Percentiles rank a stretch among this genome's conserved stretches.
phyloP scores from a whole-genome alignment of 2,797 vertebrate genomes.

The Anableps anableps region DNA sequence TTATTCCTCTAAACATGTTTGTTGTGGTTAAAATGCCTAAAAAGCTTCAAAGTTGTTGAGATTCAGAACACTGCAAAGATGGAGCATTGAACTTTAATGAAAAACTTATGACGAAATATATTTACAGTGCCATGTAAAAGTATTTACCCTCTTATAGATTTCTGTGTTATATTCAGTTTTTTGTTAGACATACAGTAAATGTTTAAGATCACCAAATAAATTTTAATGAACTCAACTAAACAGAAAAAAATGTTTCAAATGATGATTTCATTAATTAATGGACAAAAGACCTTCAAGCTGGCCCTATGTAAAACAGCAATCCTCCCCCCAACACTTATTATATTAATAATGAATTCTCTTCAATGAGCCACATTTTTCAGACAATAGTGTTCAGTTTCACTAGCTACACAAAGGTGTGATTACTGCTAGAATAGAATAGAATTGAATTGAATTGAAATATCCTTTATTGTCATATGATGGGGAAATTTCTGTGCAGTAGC shows the following conservation, averaged over 20 bases:
- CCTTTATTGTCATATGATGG: too few relatives aligned
- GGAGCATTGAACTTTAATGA: not conserved
- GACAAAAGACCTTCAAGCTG: not conserved
- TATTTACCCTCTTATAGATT: not conserved
- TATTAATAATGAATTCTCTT: too few relatives aligned
- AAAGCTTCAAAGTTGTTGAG: not conserved
- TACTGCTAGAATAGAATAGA: too few relatives aligned
- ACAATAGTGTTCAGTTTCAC: too few relatives aligned
- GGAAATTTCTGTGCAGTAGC: too few relatives aligned
- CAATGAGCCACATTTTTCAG: too few relatives aligned
- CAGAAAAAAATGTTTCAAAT: not conserved
- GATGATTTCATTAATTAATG: not conserved
- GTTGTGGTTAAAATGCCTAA: not conserved
- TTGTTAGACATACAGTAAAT: not conserved
- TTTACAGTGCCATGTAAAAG: not conserved
- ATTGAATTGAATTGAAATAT: too few relatives aligned
- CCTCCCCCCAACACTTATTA: not conserved
- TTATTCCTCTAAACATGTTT: not conserved
- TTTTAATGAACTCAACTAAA: not conserved
- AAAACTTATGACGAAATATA: not conserved
- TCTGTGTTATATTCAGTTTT: not conserved
- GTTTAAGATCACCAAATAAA: not conserved
- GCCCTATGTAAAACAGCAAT: not conserved
- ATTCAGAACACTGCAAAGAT: not conserved
- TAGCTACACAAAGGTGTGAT: not conserved